Base-by-base conservation (phyloP, 2,888 invertebrate species). In the Pediacus dermestoides region DNA sequence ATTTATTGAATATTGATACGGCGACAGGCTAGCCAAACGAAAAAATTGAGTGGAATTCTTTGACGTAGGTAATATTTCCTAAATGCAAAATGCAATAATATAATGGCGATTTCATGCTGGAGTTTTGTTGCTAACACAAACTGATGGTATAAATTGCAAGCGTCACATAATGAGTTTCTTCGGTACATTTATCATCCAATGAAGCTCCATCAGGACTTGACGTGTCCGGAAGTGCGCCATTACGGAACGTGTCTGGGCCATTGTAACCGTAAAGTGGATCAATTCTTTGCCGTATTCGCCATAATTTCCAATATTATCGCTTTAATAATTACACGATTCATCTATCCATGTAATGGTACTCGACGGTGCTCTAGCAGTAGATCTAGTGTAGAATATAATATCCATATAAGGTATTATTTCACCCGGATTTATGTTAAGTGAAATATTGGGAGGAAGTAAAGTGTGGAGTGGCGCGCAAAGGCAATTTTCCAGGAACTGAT, bases 221-320 rank as follows among this genome's bases (percentile, higher is more conserved):
- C 66, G 58, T 55, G 57, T 52, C 59, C 66, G 66, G 66, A 67
- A 64, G 58, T 61, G 56, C 61, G 62, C 64, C 66, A 66, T 66
- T 67, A 64, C 61, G 42, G 51, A 58, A 61, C 61, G 62, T 58
- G 58, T 63, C 65, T 61, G 57, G 52, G 60, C 61, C 55, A 62
- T 65, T 66, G 63, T 65, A 51, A n/a, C 40, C 34, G 34, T 37
- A 41, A 41, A 47, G 47, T 43, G 38, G 43, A 39, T 28, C 28
- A 14, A 28, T 28, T 28, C 28, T 28, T 28, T 10, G 14, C 10
- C 12, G 28, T 28, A 10, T 25, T 25, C 25, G 25, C 25, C 10
- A 7, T 10, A 10, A 10, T 10, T 10, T 10, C 9, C 4, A 23
- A 23, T 28, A 28, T 28, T 23, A 23, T 14, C 28, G 28, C 14